Percentiles rank a stretch among this genome's conserved stretches.
These are phyloP conservation scores for Urechis unicinctus DNA, from an alignment of 2,888 invertebrate genomes.

Conservation along the genomic window DNA sequence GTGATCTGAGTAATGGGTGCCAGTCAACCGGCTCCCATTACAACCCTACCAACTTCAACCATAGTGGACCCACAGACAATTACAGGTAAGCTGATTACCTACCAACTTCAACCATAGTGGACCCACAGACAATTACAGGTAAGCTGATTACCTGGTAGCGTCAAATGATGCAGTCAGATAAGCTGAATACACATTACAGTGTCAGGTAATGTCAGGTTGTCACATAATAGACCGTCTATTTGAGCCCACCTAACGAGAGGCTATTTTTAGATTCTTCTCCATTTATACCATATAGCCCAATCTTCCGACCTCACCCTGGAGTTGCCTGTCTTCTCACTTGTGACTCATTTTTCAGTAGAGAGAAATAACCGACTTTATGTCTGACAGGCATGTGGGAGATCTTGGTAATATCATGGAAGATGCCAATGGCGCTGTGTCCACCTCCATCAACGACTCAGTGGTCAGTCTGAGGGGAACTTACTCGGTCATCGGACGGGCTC, in stretches of 20 bases:
- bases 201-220: too few relatives aligned
- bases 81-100: background rate
- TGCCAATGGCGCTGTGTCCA: background rate
- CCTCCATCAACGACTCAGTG: background rate
- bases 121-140: background rate
- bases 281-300: too few relatives aligned
- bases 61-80: background rate
- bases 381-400: background rate
- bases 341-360: too few relatives aligned
- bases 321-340: too few relatives aligned
- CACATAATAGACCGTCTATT: too few relatives aligned
- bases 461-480: background rate
- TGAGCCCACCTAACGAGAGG: too few relatives aligned
- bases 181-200: too few relatives aligned
- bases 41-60: background rate
- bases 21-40: background rate
- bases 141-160: background rate
- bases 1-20: slow-evolving; percentile 1
- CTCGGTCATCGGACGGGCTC: background rate
- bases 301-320: too few relatives aligned
- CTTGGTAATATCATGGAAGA: background rate
- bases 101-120: background rate
- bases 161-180: too few relatives aligned
- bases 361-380: too few relatives aligned
- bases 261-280: too few relatives aligned